Base-by-base conservation (phyloP, 2,888 invertebrate species). In the Disparrhopalites patrizii region DNA sequence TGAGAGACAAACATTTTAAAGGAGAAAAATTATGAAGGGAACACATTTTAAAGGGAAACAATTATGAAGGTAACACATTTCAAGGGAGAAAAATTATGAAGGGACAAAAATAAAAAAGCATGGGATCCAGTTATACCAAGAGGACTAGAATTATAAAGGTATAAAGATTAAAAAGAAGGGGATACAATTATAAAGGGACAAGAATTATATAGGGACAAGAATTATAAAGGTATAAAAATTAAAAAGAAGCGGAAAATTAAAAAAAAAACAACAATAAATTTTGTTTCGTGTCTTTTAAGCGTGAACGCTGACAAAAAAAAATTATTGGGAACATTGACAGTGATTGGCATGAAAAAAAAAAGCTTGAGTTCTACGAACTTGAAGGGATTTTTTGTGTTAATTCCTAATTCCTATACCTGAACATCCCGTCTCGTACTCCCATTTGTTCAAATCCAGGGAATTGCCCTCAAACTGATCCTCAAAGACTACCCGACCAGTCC, bases 381-480 rank as follows among this genome's bases (percentile, higher is more conserved):
- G n/a, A 5, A 18, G 3, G 3, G 10, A 10, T 18, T 40, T 40
- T 5, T 40, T 8, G 8, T 36, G 13, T 40, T 4, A 40, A 40
- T 40, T 40, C 8, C 10, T 40, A 40, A 40, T 40, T 8, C 20
- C 15, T 5, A 7, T 68, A 73, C 73, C 72, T 50, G 68, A 65
- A 61, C 73, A 72, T 25, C 71, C 72, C 55, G 71, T 69, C 56
- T 75, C 72, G 40, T 73, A 73, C 8, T 69, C 66, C 74, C 74
- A 75, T 63, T 75, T 75, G 47, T 43, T 70, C n/a, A 70, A 47
- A 54, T 75, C 71, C 18, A 75, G 54, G 10, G 71, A 70, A 51
- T 52, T 67, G 25, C 74, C 74, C n/a, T 73, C 67, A 58, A 75
- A 75, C 56, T 75, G 68, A 50, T 75, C 74, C 65, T 70, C 62